Conservation (phyloP, 2,797 vertebrate species). For the Urocyon cinereoargenteus region DNA sequence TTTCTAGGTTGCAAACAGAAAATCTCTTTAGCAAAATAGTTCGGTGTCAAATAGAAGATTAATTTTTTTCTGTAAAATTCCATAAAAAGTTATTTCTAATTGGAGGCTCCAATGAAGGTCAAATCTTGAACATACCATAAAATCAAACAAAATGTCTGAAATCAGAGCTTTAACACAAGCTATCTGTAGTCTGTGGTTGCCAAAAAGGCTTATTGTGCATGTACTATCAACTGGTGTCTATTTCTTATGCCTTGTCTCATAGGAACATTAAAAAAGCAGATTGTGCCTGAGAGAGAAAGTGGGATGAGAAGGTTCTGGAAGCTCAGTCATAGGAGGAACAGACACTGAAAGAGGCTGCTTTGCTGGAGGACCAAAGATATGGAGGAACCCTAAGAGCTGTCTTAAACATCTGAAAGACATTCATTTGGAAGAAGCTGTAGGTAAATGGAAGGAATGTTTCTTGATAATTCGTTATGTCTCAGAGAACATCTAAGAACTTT, state of each 20-base stretch:
- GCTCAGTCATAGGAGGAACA: not conserved
- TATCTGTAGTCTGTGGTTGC: not conserved
- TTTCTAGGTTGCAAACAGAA: constrained; percentile 88
- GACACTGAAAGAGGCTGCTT: constrained; percentile 24
- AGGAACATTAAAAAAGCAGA: not conserved
- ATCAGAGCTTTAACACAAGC: constrained; percentile 43
- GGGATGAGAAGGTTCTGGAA: constrained; percentile 17
- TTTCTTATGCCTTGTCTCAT: not conserved
- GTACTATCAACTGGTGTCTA: not conserved
- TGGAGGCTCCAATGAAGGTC: constrained; percentile 4
- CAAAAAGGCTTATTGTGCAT: not conserved
- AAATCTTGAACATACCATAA: constrained; percentile 28
- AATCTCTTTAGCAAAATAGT: not conserved
- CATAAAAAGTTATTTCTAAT: constrained; percentile 52
- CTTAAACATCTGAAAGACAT: not conserved
- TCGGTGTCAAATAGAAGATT: not conserved
- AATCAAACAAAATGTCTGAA: constrained; percentile 53
- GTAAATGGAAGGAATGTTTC: not conserved
- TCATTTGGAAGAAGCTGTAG: not conserved
- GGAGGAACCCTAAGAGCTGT: not conserved
- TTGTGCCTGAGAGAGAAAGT: not conserved
- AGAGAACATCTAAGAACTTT: constrained; percentile 9
- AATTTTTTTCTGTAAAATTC: constrained; percentile 46
- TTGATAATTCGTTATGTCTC: constrained; percentile 17
- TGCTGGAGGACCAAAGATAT: constrained; percentile 39